Evolutionary conservation across 2,797 vertebrate genomes (phyloP).

Genomic region (Hippocampus kuda): DNA sequence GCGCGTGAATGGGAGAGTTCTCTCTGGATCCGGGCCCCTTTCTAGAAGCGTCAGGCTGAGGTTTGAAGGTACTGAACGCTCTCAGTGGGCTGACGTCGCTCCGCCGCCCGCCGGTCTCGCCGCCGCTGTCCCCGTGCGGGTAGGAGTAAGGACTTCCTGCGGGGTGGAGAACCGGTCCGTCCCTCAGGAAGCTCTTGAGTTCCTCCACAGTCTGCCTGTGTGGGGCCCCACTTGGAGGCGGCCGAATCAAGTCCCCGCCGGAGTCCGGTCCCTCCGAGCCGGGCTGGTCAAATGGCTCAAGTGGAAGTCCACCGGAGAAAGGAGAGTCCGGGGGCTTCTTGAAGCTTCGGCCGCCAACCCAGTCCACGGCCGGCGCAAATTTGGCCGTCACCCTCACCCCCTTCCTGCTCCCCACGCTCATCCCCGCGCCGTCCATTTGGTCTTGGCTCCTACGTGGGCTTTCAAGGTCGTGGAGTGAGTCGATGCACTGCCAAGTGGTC

Average conservation of each 20-base stretch:
- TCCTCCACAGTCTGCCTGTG: conserved; percentile 64
- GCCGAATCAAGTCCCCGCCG: conserved; percentile 28
- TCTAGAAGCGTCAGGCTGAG: conserved; percentile 53
- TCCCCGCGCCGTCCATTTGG: conserved; percentile 71
- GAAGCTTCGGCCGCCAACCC: conserved; percentile 56
- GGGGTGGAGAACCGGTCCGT: conserved; percentile 47
- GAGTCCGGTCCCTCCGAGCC: conserved; percentile 2
- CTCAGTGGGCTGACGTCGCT: conserved; percentile 43
- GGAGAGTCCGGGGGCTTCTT: conserved; percentile 37
- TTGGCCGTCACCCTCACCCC: conserved; percentile 63
- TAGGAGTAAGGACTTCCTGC: conserved; percentile 35
- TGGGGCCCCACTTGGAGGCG: conserved; percentile 26
- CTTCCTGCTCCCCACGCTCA: conserved; percentile 70
- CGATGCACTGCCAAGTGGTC: conserved; percentile 27
- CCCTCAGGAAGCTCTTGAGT: conserved; percentile 63
- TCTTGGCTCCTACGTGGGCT: conserved; percentile 57
- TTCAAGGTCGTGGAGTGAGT: conserved; percentile 24
- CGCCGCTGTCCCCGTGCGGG: conserved; percentile 31
- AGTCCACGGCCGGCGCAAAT: conserved; percentile 46
- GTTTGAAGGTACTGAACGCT: conserved; percentile 65
- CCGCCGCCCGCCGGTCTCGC: conserved; percentile 24
- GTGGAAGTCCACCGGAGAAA: conserved; percentile 36
- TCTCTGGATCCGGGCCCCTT: conserved; percentile 44
- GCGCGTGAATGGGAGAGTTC: conserved; percentile 39
- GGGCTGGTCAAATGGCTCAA: conserved; percentile 15